A percentile compares a stretch with the other conserved stretches of the same genome.
These are phyloP conservation scores for Orthosia incerta DNA, from an alignment of 2,888 invertebrate species.

Conservation along the genomic window DNA sequence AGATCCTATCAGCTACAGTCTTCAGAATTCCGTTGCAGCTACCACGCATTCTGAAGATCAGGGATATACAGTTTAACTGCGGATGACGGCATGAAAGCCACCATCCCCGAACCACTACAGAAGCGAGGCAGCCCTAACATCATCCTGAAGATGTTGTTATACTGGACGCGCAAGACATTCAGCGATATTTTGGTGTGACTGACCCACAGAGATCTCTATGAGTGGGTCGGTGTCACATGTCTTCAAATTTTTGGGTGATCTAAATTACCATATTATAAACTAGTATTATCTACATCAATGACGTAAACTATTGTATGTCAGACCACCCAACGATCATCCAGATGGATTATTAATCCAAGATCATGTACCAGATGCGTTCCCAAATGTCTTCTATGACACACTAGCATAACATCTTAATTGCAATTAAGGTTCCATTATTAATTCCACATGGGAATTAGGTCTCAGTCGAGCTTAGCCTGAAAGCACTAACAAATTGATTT, in stretches of 20 bases:
- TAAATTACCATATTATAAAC: constrained; percentile 12
- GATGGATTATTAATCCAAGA: constrained; percentile 38
- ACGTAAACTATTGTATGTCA: background rate
- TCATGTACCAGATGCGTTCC: constrained; percentile 51
- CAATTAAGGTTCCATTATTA: constrained; percentile 72
- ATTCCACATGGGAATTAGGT: constrained; percentile 76
- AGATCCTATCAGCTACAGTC: too few relatives aligned
- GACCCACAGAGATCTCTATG: background rate
- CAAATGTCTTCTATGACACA: constrained; percentile 54
- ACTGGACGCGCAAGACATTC: too few relatives aligned
- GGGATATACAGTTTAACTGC: too few relatives aligned
- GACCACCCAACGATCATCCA: constrained; percentile 53
- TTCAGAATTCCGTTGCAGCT: too few relatives aligned
- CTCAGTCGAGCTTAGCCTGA: constrained; percentile 67
- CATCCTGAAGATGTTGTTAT: too few relatives aligned
- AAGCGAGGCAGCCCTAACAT: too few relatives aligned
- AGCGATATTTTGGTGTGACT: too few relatives aligned
- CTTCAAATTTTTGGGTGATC: background rate
- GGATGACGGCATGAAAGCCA: too few relatives aligned
- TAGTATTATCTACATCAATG: background rate
- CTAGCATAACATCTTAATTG: constrained; percentile 67
- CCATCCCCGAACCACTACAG: too few relatives aligned
- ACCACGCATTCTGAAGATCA: too few relatives aligned
- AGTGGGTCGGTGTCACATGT: background rate
- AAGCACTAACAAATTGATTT: constrained; percentile 75